Conservation (phyloP, 2,888 invertebrate species). For the Eristalinus aeneus region DNA sequence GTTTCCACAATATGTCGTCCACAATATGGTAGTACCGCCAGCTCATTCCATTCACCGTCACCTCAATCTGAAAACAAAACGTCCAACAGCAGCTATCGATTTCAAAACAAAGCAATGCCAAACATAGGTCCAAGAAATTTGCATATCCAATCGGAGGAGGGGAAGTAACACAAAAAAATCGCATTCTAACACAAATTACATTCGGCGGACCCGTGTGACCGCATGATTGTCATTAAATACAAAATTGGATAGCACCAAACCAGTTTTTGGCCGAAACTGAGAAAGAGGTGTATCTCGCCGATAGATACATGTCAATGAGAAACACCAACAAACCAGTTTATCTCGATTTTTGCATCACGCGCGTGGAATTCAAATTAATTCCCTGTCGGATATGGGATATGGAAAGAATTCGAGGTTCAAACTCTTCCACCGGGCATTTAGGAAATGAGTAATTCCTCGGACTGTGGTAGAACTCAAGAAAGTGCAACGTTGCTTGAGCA, state of each 20-base stretch:
- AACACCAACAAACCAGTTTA: constrained; percentile 65
- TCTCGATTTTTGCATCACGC: constrained; percentile 64
- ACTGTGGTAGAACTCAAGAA: background rate
- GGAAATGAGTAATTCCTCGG: constrained; percentile 30
- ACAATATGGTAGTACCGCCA: background rate
- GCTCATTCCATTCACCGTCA: background rate
- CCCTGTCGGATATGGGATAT: constrained; percentile 1
- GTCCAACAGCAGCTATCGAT: background rate
- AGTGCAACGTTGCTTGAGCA: background rate
- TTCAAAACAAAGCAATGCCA: constrained; percentile 54
- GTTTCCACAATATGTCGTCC: background rate
- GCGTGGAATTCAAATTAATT: constrained; percentile 64
- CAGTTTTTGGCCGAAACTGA: constrained; percentile 33
- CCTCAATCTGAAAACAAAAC: background rate
- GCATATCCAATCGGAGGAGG: constrained; percentile 21
- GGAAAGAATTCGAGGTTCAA: constrained; percentile 8
- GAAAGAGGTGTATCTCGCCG: constrained; percentile 6
- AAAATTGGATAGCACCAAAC: constrained; percentile 29
- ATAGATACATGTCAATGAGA: constrained; percentile 54
- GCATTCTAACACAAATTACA: constrained; percentile 28
- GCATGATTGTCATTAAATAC: constrained; percentile 35
- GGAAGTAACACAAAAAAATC: constrained; percentile 4
- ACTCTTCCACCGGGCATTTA: background rate
- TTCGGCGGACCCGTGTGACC: constrained; percentile 13
- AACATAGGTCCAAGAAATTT: constrained; percentile 45